These are phyloP conservation scores for Crioceris asparagi DNA, from an alignment of 2,888 invertebrate species.

Conservation along the genomic window DNA sequence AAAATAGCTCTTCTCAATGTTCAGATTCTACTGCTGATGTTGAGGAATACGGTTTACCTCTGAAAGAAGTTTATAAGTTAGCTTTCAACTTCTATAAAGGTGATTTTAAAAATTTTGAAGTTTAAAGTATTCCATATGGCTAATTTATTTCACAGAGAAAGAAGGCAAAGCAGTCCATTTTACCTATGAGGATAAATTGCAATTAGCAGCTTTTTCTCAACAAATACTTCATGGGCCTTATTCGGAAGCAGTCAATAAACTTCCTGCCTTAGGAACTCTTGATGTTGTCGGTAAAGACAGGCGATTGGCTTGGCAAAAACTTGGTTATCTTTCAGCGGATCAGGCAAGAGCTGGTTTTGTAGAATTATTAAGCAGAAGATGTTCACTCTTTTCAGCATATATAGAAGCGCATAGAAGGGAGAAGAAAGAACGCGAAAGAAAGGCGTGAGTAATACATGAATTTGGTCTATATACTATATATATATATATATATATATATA, in stretches of 20 bases:
- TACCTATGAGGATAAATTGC: slow-evolving; percentile 86
- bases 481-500: too few species aligned
- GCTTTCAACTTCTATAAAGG: slow-evolving; percentile 91
- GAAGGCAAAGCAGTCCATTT: slow-evolving; percentile 94
- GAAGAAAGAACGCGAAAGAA: slow-evolving; percentile 64
- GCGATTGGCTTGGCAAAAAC: slow-evolving; percentile 83
- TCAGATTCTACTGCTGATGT: too few species aligned
- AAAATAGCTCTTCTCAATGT: too few species aligned
- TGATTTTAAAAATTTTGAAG: slow-evolving; percentile 39
- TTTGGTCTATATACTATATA: too few species aligned
- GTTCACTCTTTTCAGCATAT: slow-evolving; percentile 84
- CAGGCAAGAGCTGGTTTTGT: slow-evolving; percentile 92
- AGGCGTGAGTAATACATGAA: slow-evolving; percentile 41
- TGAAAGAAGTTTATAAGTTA: slow-evolving; percentile 77
- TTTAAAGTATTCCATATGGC: not conserved
- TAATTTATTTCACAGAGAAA: slow-evolving; percentile 56
- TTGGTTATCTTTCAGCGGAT: slow-evolving; percentile 75
- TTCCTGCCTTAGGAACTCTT: slow-evolving; percentile 78
- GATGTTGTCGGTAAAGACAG: slow-evolving; percentile 93
- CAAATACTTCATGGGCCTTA: slow-evolving; percentile 82
- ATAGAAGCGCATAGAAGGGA: slow-evolving; percentile 86
- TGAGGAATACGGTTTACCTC: slow-evolving; percentile 54
- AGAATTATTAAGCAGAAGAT: slow-evolving; percentile 71
- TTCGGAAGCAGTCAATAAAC: slow-evolving; percentile 51
- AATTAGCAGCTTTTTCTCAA: slow-evolving; percentile 84